Evolutionary conservation across 1,140 invertebrate species (phyloP), one percentile per base, ranked within the genome.

Genomic region (Pemphigus obesinymphae): DNA sequence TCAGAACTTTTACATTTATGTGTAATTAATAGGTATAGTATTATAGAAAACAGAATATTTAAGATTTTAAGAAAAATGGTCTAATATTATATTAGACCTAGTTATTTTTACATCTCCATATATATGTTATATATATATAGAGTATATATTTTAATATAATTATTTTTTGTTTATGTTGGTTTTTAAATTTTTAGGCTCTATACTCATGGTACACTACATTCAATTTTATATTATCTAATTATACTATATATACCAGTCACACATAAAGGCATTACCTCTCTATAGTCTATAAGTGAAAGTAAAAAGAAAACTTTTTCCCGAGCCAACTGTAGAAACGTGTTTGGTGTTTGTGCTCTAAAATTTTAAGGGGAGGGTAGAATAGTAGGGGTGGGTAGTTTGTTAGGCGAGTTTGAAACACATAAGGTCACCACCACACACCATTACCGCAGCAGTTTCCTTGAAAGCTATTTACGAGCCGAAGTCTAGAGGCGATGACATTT

Each of bases 391-490:
- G 45, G 31, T 53, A 75, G 26, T 50, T 75, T 48, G 31, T 75
- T 15, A 31, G 31, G 4, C 20, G 45, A 20, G 72, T 55, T 53
- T 31, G 48, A 0, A 34, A n/a, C 29, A 53, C 72, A 53, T 8
- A 73, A 45, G 8, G 26, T 6, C 58, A 23, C 43, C 40, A 45
- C 61, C 6, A n/a, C 70, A 48, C 45, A 48, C 70, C 29, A 31
- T 75, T 75, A 17, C 45, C 15, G 5, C 0, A 31, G 2, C 1
- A 75, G 45, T 53, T 37, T 55, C 29, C 15, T 34, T 34, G 48
- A 75, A 75, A 75, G 45, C 31, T 75, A 53, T 75, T 75, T 75
- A 75, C 31, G 29, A 75, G 17, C 29, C 34, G 26, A 53, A 75
- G 20, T 75, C 13, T 34, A n/a, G 15, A 50, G 29, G 45, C 5